These are phyloP conservation scores for Corythoichthys intestinalis DNA, from an alignment of 2,113 vertebrate genomes.

Conservation along the genomic window DNA sequence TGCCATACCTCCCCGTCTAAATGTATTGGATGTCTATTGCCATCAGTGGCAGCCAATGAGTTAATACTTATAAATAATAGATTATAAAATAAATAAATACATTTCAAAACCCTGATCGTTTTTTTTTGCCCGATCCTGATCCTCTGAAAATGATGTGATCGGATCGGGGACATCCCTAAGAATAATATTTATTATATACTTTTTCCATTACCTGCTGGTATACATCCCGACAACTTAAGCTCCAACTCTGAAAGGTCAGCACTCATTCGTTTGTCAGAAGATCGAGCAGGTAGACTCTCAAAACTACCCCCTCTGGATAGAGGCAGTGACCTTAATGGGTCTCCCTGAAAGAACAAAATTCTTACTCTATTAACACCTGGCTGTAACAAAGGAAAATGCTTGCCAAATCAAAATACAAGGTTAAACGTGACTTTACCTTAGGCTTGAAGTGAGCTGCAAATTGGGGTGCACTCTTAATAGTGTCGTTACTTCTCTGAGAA, in stretches of 20 bases:
- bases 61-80: too few species aligned
- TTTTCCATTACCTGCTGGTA: constrained; percentile 80
- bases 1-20: too few species aligned
- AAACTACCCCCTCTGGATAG: constrained; percentile 93
- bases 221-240: constrained; percentile 77
- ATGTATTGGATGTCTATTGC: too few species aligned
- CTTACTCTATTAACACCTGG: background rate
- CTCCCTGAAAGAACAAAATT: constrained; percentile 69
- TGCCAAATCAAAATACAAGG: background rate
- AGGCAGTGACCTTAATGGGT: constrained; percentile 82
- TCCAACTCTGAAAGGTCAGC: constrained; percentile 95
- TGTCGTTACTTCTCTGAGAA: constrained; percentile 92
- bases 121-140: too few species aligned
- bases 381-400: background rate
- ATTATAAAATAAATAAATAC: too few species aligned
- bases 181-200: too few species aligned
- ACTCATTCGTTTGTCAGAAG: constrained; percentile 90
- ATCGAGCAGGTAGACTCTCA: constrained; percentile 84
- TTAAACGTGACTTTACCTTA: constrained; percentile 49
- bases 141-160: too few species aligned
- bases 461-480: constrained; percentile 92
- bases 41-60: too few species aligned
- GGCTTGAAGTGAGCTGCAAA: constrained; percentile 82
- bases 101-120: too few species aligned
- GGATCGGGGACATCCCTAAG: too few species aligned